Conservation (phyloP, 1,140 invertebrate species). For the Drosophila kurseongensis region DNA sequence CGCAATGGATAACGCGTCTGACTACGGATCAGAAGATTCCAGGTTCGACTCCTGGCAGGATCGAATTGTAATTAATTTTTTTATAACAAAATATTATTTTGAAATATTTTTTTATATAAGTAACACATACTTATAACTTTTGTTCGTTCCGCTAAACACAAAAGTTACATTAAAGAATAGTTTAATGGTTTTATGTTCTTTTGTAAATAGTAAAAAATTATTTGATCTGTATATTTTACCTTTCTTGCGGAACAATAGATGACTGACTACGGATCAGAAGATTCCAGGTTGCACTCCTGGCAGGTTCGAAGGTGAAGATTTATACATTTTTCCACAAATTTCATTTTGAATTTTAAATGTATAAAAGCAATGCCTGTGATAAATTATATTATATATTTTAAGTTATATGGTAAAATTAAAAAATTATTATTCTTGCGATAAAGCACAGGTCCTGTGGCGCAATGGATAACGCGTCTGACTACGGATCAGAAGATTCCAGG, state of each 20-base stretch:
- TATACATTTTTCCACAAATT: slow-evolving; percentile 1
- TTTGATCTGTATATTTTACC: slow-evolving; percentile 21
- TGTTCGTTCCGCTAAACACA: no score
- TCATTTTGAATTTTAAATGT: neutral
- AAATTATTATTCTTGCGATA: no score
- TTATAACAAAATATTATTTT: neutral
- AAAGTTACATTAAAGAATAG: no score
- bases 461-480: slow-evolving; percentile 88
- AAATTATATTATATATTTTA: no score
- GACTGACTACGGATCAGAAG: slow-evolving; percentile 89
- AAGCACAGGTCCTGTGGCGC: slow-evolving; percentile 87
- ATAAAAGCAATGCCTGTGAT: neutral
- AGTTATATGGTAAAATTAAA: no score
- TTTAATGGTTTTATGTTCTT: no score
- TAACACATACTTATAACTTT: no score
- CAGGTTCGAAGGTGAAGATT: slow-evolving; percentile 85
- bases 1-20: slow-evolving; percentile 86
- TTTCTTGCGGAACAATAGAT: slow-evolving; percentile 90
- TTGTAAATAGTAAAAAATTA: neutral
- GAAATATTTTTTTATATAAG: neutral
- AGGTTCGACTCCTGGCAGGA: slow-evolving; percentile 90
- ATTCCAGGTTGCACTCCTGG: slow-evolving; percentile 80
- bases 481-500: slow-evolving; percentile 86
- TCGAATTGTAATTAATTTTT: slow-evolving; percentile 72
- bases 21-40: slow-evolving; percentile 91